Percentiles rank a stretch among this genome's conserved stretches.
Evolutionary conservation across 2,888 invertebrate species (phyloP).

Genomic region (Oscheius sp.): DNA sequence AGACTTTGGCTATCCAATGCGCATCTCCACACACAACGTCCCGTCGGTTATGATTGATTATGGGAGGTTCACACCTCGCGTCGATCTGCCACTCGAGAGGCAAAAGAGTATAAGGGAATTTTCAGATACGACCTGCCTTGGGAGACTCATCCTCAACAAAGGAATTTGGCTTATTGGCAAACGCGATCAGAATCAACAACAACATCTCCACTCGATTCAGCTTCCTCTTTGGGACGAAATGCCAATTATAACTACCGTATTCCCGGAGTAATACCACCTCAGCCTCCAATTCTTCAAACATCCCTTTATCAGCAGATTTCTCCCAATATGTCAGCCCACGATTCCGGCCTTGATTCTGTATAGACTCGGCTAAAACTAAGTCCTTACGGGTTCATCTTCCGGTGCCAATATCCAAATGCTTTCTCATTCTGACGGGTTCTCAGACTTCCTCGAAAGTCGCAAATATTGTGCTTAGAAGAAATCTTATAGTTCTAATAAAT

Average conservation of each 20-base stretch:
- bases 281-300: constrained; percentile 35
- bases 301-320: constrained; percentile 48
- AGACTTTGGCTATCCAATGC: background rate
- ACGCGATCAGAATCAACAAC: constrained; percentile 46
- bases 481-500: too few species aligned
- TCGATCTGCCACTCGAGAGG: constrained; percentile 10
- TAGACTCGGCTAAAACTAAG: background rate
- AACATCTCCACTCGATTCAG: constrained; percentile 50
- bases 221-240: constrained; percentile 41
- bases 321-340: constrained; percentile 41
- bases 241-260: constrained; percentile 25
- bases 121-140: constrained; percentile 57
- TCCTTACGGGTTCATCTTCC: background rate
- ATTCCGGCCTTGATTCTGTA: constrained; percentile 56
- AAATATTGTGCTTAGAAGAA: too few species aligned
- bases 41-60: constrained; percentile 11
- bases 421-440: too few species aligned
- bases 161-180: constrained; percentile 53
- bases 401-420: too few species aligned
- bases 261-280: constrained; percentile 27
- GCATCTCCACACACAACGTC: constrained; percentile 6
- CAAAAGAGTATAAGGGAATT: background rate
- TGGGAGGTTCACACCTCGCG: constrained; percentile 19
- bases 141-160: constrained; percentile 38
- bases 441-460: too few species aligned